Percentiles rank a stretch among this genome's conserved stretches.
phyloP scores from a whole-genome alignment of 2,888 invertebrate genomes.

The Tupiocoris notatus region DNA sequence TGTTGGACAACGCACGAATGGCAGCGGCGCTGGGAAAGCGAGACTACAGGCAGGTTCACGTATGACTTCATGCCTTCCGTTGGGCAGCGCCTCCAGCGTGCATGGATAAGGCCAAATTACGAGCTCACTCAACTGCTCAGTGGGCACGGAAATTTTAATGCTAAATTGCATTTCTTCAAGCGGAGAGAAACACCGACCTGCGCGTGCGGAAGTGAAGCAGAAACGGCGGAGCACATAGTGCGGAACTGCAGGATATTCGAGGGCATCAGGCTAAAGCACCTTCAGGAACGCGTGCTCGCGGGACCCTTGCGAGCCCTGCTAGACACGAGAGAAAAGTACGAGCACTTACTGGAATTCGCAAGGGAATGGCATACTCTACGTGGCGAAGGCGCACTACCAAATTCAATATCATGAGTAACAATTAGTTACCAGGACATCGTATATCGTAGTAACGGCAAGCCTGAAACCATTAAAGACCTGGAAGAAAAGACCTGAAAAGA shows the following conservation, averaged over 20 bases:
- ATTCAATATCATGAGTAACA: too few species aligned
- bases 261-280: not conserved
- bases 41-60: not conserved
- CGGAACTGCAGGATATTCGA: not conserved
- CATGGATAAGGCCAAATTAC: not conserved
- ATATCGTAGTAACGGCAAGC: too few species aligned
- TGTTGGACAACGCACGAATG: not conserved
- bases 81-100: not conserved
- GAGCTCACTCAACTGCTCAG: not conserved
- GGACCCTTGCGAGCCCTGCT: not conserved
- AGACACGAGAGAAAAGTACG: not conserved
- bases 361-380: not conserved
- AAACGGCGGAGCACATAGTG: constrained; percentile 23
- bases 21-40: not conserved
- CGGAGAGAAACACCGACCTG: not conserved
- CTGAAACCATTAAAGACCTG: too few species aligned
- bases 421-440: too few species aligned
- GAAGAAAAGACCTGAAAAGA: too few species aligned
- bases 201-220: constrained; percentile 1
- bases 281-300: not conserved
- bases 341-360: not conserved
- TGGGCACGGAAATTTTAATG: constrained; percentile 18
- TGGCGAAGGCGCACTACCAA: not conserved
- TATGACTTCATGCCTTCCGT: not conserved
- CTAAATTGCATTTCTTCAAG: constrained; percentile 9